Percentiles rank a stretch among this genome's conserved stretches.
phyloP scores from a whole-genome alignment of 2,888 invertebrate genomes.

The Scelioninae gen. 1 region DNA sequence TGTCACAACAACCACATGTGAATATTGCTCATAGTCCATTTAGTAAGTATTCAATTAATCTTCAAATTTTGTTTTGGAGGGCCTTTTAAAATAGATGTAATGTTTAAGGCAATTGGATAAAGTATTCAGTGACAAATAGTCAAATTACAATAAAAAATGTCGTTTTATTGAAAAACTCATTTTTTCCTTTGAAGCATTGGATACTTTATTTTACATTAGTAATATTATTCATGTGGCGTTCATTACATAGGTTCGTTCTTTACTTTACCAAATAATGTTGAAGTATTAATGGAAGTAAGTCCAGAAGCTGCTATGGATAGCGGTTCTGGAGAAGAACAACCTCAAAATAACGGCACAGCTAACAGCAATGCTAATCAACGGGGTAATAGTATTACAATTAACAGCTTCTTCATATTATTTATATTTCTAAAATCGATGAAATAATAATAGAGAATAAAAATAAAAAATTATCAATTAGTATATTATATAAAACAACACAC shows the following conservation, averaged over 20 bases:
- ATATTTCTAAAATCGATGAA: neutral
- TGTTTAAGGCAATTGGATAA: no score
- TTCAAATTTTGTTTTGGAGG: neutral
- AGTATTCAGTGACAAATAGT: no score
- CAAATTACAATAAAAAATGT: no score
- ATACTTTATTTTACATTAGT: neutral
- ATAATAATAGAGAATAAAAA: no score
- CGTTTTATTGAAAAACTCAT: no score
- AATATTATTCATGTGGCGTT: slow-evolving; percentile 9
- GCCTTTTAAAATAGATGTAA: no score
- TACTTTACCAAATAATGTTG: slow-evolving; percentile 85
- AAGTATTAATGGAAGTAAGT: slow-evolving; percentile 87
- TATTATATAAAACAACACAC: no score
- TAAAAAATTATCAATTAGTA: no score
- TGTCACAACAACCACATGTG: slow-evolving; percentile 66
- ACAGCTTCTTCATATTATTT: neutral
- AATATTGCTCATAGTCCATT: slow-evolving; percentile 52
- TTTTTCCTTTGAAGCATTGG: no score
- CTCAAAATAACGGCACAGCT: slow-evolving; percentile 73
- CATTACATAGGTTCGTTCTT: slow-evolving; percentile 77
- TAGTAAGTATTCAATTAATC: slow-evolving; percentile 49
- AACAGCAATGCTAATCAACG: slow-evolving; percentile 72
- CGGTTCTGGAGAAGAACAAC: slow-evolving; percentile 75
- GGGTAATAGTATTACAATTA: slow-evolving; percentile 31
- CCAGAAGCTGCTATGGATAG: slow-evolving; percentile 84